Base-by-base conservation (phyloP, 53 echinoderm and acorn worm species). In the Actinopyga echinites region DNA sequence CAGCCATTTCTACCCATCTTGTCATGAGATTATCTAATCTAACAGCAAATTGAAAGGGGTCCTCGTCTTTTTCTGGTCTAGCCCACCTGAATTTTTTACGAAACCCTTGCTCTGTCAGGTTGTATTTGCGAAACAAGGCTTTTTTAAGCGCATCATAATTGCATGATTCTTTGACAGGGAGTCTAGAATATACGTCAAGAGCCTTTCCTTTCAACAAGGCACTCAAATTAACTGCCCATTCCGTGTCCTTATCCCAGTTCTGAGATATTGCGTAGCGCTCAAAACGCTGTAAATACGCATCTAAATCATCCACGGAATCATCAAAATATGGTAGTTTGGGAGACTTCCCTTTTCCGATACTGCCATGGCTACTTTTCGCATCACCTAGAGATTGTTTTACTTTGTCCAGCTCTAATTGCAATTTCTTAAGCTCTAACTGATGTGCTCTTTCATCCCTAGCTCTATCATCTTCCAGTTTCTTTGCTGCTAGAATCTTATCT, bases 211-310 rank as follows among this genome's bases (percentile, higher is more conserved):
- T 40, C 26, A 85, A 49, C 8, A 87, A 56, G 42, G 69, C 69
- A 34, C 86, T 86, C 30, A 86, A 35, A 52, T 79, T 52, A 6
- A 79, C 36, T 49, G 79, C 86, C 80, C 87, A 80, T 73, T 73
- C 73, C 52, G 30, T 57, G 56, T 66, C 26, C 34, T 40, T 28
- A 53, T 42, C 26, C 87, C 81, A 86, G 11, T 15, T 35, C 56
- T 69, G 69, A 40, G 57, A 43, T 21, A 22, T 37, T 28, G 87
- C 69, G 29, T 80, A 86, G 49, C 80, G 49, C 55, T 86, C 87
- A 30, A 86, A 86, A 19, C 71, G 35, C 56, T 42, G 73, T 30
- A 85, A 45, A 65, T 85, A 86, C 33, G 79, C 65, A 64, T 86
- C 65, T 42, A 86, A 53, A 24, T 64, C 30, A 86, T 86, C 86